These are phyloP conservation scores for Spialia ferax DNA, from an alignment of 2,888 invertebrate species.

Conservation along the genomic window DNA sequence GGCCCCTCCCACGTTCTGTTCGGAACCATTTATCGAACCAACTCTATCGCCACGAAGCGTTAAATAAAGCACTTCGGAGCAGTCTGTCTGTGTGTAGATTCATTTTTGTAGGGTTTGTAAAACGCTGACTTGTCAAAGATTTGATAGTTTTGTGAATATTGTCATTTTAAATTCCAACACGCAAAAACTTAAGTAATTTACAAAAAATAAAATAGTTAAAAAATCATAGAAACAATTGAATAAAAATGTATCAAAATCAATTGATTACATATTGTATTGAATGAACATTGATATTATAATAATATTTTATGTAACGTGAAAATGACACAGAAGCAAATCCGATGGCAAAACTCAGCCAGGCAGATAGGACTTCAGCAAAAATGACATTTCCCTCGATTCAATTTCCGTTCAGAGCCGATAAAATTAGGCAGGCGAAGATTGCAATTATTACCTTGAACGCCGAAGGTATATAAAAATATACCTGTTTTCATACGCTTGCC, in stretches of 20 bases:
- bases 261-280: background rate
- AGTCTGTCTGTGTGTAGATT: constrained; percentile 20
- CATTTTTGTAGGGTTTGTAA: background rate
- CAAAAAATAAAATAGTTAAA: background rate
- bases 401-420: constrained; percentile 42
- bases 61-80: constrained; percentile 26
- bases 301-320: background rate
- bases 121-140: background rate
- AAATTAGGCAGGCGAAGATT: constrained; percentile 42
- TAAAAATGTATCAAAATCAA: too few relatives aligned
- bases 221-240: background rate
- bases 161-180: background rate
- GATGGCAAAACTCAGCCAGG: constrained; percentile 18
- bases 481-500: constrained; percentile 13
- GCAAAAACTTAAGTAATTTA: too few relatives aligned
- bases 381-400: constrained; percentile 39
- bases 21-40: constrained; percentile 41
- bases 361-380: constrained; percentile 34
- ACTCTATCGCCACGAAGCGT: constrained; percentile 33
- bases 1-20: constrained; percentile 36
- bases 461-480: constrained; percentile 20
- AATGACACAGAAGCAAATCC: constrained; percentile 1
- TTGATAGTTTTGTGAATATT: background rate
- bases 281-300: background rate
- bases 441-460: constrained; percentile 40